Evolutionary conservation across 2,113 vertebrate genomes (phyloP).

Genomic region (Asarcornis scutulata): DNA sequence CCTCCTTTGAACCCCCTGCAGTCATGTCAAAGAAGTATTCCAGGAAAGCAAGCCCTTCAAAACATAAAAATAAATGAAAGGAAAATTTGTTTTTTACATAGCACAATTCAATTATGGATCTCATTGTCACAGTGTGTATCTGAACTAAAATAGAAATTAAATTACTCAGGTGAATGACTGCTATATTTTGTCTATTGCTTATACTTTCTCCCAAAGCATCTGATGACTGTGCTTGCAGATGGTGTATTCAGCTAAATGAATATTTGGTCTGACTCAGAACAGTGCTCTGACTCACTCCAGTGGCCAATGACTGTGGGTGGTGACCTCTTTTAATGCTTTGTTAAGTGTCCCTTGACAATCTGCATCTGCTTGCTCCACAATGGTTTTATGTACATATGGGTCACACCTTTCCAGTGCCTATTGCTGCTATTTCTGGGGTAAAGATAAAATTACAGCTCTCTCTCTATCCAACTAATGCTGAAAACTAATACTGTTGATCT

Average conservation of each 20-base stretch:
- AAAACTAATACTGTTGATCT: not conserved
- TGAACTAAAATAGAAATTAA: not conserved
- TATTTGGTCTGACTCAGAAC: not conserved
- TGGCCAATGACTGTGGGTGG: not conserved
- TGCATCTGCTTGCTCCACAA: not conserved
- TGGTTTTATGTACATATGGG: rapidly evolving
- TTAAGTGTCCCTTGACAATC: not conserved
- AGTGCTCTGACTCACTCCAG: not conserved
- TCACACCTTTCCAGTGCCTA: not conserved
- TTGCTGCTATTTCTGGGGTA: not conserved
- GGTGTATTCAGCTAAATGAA: not conserved
- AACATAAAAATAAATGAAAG: not conserved
- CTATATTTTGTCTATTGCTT: not conserved
- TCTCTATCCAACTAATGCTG: not conserved
- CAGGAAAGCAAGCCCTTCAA: not conserved
- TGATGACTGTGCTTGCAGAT: not conserved
- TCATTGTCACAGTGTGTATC: not conserved
- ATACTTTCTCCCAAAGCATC: not conserved
- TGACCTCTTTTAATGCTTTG: not conserved
- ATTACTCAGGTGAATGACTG: not conserved
- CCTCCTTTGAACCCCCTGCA: not conserved
- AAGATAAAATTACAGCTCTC: not conserved
- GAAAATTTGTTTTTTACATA: not conserved
- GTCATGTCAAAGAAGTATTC: not conserved
- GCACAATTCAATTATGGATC: not conserved